Evolutionary conservation across 2,797 vertebrate species (phyloP), one percentile per base, ranked within the genome.

Genomic region (Crenichthys baileyi): DNA sequence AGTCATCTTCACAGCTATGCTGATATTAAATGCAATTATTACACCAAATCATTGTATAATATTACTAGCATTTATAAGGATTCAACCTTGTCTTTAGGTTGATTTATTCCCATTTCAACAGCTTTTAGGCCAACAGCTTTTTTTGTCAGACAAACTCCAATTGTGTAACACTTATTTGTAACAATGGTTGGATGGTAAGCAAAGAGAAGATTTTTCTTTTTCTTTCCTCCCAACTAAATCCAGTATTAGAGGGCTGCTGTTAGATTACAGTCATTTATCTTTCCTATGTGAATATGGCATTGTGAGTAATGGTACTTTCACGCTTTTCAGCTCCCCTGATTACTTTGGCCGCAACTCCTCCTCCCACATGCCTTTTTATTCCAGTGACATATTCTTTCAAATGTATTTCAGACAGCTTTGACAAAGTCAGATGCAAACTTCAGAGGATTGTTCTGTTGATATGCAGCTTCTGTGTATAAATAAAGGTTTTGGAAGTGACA

Each of bases 241-340:
- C 84, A 84, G 91, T 92, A 90, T 93, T 90, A 92, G 87, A 90
- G 83, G 83, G 82, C 87, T 90, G 88, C 89, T 83, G 91, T 77
- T 91, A 93, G 85, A 94, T 91, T 91, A 89, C 84, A 90, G 92
- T 93, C 91, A 94, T 95, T 94, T 93, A 93, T 95, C 93, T 95
- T 93, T 92, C 80, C 88, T 82, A 79, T 90, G 89, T 93, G 89
- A 89, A 87, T 90, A 88, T 91, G 93, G 91, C 93, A 91, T 93
- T 93, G 93, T 95, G 93, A 95, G 92, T 95, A 94, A 96, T 95
- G 93, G 90, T 88, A 93, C 93, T 95, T 95, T 94, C 93, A 94
- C 82, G 93, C 93, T 91, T 93, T 91, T 94, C 93, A 92, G 93
- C 91, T 93, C 89, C 84, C 81, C 89, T 95, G 94, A 95, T 95